Evolutionary conservation across 2,113 vertebrate species (phyloP), one percentile per base, ranked within the genome.

Genomic region (Meleagris gallopavo): DNA sequence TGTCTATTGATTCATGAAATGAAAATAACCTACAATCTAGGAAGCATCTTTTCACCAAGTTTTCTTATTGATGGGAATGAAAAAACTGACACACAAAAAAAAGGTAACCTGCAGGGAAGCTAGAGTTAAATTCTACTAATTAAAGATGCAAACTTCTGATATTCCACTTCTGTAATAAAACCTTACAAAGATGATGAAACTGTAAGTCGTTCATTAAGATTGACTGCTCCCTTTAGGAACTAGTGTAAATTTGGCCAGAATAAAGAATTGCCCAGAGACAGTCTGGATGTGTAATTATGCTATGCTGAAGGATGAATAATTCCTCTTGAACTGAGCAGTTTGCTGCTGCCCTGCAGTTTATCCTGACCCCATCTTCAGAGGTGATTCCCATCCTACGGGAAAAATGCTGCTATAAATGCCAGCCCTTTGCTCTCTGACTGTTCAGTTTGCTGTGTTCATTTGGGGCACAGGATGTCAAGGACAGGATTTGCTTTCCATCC

Each of bases 181-280:
- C 9, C 43, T 90, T 83, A 48, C 15, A 40, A 88, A 91, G 75
- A 83, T 80, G 61, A 88, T 86, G 82, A 91, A 95, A 78, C 70
- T 75, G 30, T 64, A 96, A 89, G 83, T 76, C 30, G 1, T 86
- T 95, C 70, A 86, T 88, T 95, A 81, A 94, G 79, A 88, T 16
- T 90, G 79, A 89, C 94, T 88, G 64, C 38, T 94, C 83, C 93
- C 88, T 84, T 89, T 81, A 91, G 96, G 88, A 96, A 45, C 38
- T 20, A 62, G 57, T 45, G 36, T 69, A 88, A 91, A 93, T 88
- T 81, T 83, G 79, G 61, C 57, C 84, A 2, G 34, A 94, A 81
- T 86, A 91, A 81, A 86, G 82, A 87, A 82, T 71, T 81, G 61
- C 82, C 72, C 41, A 89, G 82, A 74, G 86, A 78, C 55, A 89